Percentiles rank a stretch among this genome's conserved stretches.
phyloP scores from a whole-genome alignment of 1,140 invertebrate genomes.

The Tyrophagus putrescentiae region DNA sequence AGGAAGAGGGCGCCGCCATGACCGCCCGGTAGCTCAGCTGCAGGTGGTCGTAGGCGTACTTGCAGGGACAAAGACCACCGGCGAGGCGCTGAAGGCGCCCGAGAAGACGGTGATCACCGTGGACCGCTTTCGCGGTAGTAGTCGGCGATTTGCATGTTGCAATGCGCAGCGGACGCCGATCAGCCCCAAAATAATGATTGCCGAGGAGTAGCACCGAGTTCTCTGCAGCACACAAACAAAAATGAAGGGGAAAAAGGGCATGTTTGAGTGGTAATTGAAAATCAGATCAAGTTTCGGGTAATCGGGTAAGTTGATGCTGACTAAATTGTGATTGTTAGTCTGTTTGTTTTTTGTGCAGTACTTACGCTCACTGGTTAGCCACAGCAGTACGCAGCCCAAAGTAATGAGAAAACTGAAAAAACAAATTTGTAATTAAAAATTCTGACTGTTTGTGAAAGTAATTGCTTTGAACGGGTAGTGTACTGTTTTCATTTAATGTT shows the following conservation, averaged over 20 bases:
- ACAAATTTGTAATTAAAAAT: neutral
- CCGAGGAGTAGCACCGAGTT: slow-evolving; percentile 24
- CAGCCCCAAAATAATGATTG: slow-evolving; percentile 25
- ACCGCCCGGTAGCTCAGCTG: slow-evolving; percentile 24
- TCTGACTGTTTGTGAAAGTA: too few relatives aligned
- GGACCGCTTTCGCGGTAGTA: slow-evolving; percentile 26
- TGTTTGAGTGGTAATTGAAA: too few relatives aligned
- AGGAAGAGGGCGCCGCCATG: slow-evolving; percentile 21
- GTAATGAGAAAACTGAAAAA: neutral
- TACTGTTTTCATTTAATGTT: neutral
- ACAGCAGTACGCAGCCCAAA: slow-evolving; percentile 18
- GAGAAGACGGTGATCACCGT: slow-evolving; percentile 27
- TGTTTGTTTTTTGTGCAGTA: too few relatives aligned
- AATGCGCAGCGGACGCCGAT: slow-evolving; percentile 27
- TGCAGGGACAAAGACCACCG: slow-evolving; percentile 26
- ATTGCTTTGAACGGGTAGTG: too few relatives aligned
- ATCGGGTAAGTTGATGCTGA: too few relatives aligned
- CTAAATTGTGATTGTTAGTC: too few relatives aligned
- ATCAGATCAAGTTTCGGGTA: too few relatives aligned
- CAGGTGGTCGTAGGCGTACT: slow-evolving; percentile 25
- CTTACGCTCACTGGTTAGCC: slow-evolving; percentile 21
- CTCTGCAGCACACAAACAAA: too few relatives aligned
- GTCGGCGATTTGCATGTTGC: slow-evolving; percentile 27
- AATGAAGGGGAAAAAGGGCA: too few relatives aligned
- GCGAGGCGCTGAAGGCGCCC: slow-evolving; percentile 27